A percentile compares a stretch with the other conserved stretches of the same genome.
phyloP scores from a whole-genome alignment of 37 sponge, comb jelly and placozoan genomes.

The Haliclona indistincta region DNA sequence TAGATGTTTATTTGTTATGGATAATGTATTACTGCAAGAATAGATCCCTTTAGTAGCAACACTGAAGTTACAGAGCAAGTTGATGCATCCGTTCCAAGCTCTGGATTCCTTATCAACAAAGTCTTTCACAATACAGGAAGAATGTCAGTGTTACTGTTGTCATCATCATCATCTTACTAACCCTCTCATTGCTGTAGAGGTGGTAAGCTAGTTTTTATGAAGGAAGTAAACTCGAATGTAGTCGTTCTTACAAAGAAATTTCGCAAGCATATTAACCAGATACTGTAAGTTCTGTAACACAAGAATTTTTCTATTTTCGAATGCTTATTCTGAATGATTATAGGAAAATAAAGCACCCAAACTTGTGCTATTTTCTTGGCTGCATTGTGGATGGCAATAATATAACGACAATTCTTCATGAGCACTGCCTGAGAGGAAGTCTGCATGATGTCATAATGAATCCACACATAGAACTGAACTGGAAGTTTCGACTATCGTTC shows the following conservation, averaged over 20 bases:
- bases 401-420: constrained; percentile 12
- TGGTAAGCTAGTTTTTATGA: no score
- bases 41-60: no score
- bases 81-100: no score
- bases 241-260: not conserved
- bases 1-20: no score
- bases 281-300: not conserved
- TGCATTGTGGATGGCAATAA: constrained; percentile 8
- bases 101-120: no score
- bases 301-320: not conserved
- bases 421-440: constrained; percentile 39
- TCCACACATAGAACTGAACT: constrained; percentile 7
- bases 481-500: constrained; percentile 46
- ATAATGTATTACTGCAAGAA: no score
- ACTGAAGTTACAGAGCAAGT: no score
- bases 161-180: no score
- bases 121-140: no score
- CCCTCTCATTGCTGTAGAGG: no score
- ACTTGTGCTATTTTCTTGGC: constrained; percentile 42
- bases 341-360: constrained; percentile 41
- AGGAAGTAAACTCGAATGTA: not conserved
- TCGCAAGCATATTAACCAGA: not conserved
- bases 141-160: no score
- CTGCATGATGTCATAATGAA: constrained; percentile 23
- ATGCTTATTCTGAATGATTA: no score